Base-by-base conservation (phyloP, 2,797 vertebrate genomes). In the Zenarchopterus dispar region DNA sequence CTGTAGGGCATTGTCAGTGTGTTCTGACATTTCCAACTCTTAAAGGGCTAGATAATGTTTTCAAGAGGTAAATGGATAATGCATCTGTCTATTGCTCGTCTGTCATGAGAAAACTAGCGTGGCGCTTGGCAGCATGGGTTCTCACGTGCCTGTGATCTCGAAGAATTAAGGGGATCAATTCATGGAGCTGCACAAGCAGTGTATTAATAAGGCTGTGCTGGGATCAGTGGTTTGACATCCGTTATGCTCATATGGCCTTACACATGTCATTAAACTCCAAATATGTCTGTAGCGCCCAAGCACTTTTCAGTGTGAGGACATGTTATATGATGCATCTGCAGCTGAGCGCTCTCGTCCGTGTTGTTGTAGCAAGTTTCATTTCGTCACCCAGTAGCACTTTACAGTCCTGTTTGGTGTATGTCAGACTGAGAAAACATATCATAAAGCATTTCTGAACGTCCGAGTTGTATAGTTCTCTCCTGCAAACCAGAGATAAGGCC, bases 1-100 rank as follows among this genome's bases (percentile, higher is more conserved):
- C 23, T 7, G 22, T 19, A 51, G 39, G 47, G 39, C 46, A 18
- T 41, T 46, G 47, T 23, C 57, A 49, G 31, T 45, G 44, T 28
- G 18, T 65, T 49, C 45, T 56, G 62, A 49, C 45, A 56, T 65
- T 65, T 65, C 52, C 33, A 56, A 41, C 51, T 41, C 11, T 47
- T 39, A 15, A 39, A 5, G 36, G 5, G 3, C 36, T 15, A 39
- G 36, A 39, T 15, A 39, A 39, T 39, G 36, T 39, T 15, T 1
- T 39, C 11, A 39, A 39, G 36, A 39, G 13, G 36, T 39, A 39
- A 39, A 8, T 39, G 8, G 8, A 15, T 13, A 39, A 39, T 39
- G 33, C 33, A 36, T 39, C 11, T 39, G 36, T 15, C 36, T 39
- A 13, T 39, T 39, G 3, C 36, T 39, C n/a, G 36, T 39, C 36